Percentiles rank a stretch among this genome's conserved stretches.
phyloP scores from a whole-genome alignment of 2,113 vertebrate species.

The Phalacrocorax brasilianus region DNA sequence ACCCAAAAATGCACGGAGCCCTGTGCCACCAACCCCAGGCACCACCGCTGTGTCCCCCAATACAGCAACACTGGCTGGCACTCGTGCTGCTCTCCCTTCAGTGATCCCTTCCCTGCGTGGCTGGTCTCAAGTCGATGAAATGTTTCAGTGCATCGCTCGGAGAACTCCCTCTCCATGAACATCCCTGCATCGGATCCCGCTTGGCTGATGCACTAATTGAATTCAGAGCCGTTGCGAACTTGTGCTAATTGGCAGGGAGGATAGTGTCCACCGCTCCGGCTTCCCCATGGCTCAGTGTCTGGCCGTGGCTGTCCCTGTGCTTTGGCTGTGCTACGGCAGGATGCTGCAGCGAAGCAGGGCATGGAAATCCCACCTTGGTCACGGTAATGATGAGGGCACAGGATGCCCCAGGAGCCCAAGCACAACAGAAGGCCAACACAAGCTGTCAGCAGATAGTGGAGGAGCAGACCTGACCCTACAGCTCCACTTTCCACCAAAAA shows the following conservation, averaged over 20 bases:
- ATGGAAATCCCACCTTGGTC: not conserved
- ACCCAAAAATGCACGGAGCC: not conserved
- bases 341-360: not conserved
- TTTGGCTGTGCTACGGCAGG: fast-evolving
- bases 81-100: not conserved
- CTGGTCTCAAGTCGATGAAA: not conserved
- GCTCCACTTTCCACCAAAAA: not conserved
- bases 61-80: not conserved
- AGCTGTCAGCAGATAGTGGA: not conserved
- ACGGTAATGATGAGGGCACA: not conserved
- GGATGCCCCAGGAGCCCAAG: not conserved
- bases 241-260: not conserved
- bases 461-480: not conserved
- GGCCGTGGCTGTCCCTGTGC: not conserved
- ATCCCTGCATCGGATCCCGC: not conserved
- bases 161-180: not conserved
- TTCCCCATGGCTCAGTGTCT: fast-evolving
- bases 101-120: fast-evolving
- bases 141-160: not conserved
- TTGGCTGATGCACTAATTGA: not conserved
- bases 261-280: fast-evolving
- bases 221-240: not conserved
- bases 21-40: not conserved
- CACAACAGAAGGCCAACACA: not conserved
- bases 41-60: fast-evolving